Evolutionary conservation across 2,888 invertebrate genomes (phyloP), one percentile per base, ranked within the genome.

Genomic region (Unio pictorum): DNA sequence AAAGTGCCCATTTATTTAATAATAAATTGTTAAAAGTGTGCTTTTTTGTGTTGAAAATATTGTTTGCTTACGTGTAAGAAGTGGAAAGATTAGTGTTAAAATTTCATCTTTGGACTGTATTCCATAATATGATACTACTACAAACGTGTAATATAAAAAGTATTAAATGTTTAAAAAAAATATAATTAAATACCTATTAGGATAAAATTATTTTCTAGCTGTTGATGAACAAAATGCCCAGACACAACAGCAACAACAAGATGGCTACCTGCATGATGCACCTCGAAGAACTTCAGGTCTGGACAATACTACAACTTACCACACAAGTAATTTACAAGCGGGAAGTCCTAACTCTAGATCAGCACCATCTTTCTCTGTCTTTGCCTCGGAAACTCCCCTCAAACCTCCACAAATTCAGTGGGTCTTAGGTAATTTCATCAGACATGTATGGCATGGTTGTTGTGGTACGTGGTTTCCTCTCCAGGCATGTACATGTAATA

Each of bases 221-320:
- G 93, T 93, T 55, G 94, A 94, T 82, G 93, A 93, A 82, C 91
- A 91, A 82, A 91, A 91, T 80, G 88, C 88, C 7, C 88, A 89
- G 78, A 89, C 88, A 8, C 83, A 82, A 73, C 80, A 83, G 64
- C 80, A 78, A 62, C 75, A 68, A 20, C 67, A 78, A 26, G 66
- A 72, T 18, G 72, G 70, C 45, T 68, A 78, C 30, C 61, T 77
- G 62, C 77, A 76, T n/a, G 74, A 66, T 55, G 61, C 67, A 20
- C 69, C 78, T 11, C 74, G 75, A n/a, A 80, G 83, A 67, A 71
- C 74, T 6, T 74, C 76, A n/a, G 71, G 77, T 61, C 71, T 81
- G 18, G 72, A 78, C 17, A 75, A 72, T 20, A 77, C 74, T 3
- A 71, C 73, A 60, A 74, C 72, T 58, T 67, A 73, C 55, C 71